Percentiles rank a stretch among this genome's conserved stretches.
phyloP scores from a whole-genome alignment of 2,797 vertebrate species.

The Phyllotis vaccarum region DNA sequence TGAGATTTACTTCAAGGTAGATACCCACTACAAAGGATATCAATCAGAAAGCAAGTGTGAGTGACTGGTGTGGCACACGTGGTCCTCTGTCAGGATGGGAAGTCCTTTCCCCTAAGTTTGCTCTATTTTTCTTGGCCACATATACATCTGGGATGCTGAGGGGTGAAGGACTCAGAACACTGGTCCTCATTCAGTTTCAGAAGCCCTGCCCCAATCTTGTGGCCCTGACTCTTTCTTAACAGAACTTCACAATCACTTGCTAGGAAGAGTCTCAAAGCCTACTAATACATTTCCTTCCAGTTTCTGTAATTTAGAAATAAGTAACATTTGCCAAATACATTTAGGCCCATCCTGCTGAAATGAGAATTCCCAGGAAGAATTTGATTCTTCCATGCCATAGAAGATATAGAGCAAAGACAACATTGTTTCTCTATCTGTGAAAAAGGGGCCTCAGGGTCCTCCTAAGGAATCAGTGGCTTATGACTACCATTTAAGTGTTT shows the following conservation, averaged over 20 bases:
- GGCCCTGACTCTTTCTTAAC: not conserved
- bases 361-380: not conserved
- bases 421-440: not conserved
- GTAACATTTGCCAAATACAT: not conserved
- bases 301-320: not conserved
- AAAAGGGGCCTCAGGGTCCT: not conserved
- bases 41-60: not conserved
- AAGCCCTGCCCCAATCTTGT: not conserved
- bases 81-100: not conserved
- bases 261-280: not conserved
- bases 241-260: not conserved
- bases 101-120: not conserved
- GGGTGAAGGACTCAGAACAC: too few relatives aligned
- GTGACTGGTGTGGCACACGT: accelerated
- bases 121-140: not conserved
- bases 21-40: not conserved
- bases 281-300: not conserved
- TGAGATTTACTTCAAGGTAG: not conserved
- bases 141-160: not conserved
- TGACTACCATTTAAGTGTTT: not conserved
- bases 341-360: not conserved
- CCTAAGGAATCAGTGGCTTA: not conserved
- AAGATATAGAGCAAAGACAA: too few relatives aligned
- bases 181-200: not conserved
- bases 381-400: not conserved